phyloP scores from a whole-genome alignment of 2,797 vertebrate species.

The Rhinoraja longicauda region DNA sequence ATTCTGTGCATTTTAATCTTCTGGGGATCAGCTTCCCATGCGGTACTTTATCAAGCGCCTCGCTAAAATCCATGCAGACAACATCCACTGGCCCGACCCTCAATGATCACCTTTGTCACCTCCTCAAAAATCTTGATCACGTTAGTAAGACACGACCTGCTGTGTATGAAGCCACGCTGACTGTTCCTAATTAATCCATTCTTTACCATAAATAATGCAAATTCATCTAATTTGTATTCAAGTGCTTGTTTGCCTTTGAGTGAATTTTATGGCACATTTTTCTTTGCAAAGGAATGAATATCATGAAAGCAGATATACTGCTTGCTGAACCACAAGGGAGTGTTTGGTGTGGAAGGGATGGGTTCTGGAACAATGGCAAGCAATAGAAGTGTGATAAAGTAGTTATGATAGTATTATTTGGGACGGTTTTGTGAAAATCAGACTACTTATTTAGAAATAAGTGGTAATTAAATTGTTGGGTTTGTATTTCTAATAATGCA shows the following conservation, averaged over 20 bases:
- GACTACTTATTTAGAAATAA: not conserved
- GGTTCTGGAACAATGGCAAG: not conserved
- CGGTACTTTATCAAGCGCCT: too few relatives aligned
- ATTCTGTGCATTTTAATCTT: too few relatives aligned
- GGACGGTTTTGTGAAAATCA: not conserved
- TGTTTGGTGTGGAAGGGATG: not conserved
- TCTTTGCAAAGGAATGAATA: slow-evolving; percentile 24
- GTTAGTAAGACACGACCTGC: too few relatives aligned
- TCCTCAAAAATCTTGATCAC: too few relatives aligned
- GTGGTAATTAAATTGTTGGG: not conserved
- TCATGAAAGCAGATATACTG: not conserved
- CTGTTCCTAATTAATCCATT: too few relatives aligned
- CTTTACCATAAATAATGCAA: not conserved
- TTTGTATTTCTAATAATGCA: not conserved
- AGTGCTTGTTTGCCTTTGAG: slow-evolving; percentile 28
- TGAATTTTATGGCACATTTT: slow-evolving; percentile 28
- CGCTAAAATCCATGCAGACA: too few relatives aligned
- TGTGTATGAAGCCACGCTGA: too few relatives aligned
- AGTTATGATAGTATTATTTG: not conserved
- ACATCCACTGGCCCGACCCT: too few relatives aligned
- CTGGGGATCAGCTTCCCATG: too few relatives aligned
- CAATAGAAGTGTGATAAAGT: not conserved
- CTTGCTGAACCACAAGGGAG: not conserved
- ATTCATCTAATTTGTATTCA: slow-evolving; percentile 30
- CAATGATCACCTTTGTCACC: too few relatives aligned